Base-by-base conservation (phyloP, 1,140 invertebrate genomes). In the Drosophila subpulchrella region DNA sequence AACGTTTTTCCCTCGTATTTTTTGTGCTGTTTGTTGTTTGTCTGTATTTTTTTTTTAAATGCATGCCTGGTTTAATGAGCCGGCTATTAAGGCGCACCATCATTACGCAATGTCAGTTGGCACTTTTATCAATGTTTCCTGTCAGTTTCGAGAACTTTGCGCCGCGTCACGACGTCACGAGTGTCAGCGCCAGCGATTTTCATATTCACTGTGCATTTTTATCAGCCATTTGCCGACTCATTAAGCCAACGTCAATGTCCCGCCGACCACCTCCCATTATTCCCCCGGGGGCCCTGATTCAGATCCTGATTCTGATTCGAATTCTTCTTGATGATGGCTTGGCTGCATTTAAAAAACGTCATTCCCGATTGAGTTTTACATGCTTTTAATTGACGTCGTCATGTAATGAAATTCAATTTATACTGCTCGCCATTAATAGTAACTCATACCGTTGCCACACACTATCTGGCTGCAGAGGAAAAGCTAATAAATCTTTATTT, bases 361-460 rank as follows among this genome's bases (percentile, higher is more conserved):
- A 88, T 70, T 81, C 78, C 58, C 88, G 82, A 91, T 91, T 91
- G 80, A 88, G 78, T 90, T 90, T 90, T 91, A 91, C 90, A 91
- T 84, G 86, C 66, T 68, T 90, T 91, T 91, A 91, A 91, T 91
- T 91, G 90, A 91, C 83, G 82, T 82, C 75, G 77, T 77, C 90
- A 71, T 88, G 90, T 89, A 91, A 91, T 88, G 82, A 90, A 91
- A 91, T 90, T 91, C 83, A 90, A 91, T 91, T 91, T 81, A 88
- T 81, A 91, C 72, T 74, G 70, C 59, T 62, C 54, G 76, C 61
- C 77, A 75, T 90, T 86, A 83, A 86, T 90, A 90, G 84, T 89
- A 89, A 89, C 78, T 78, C 84, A 84, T 84, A 74, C 68, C 75
- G 80, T 81, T 70, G 56, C 39, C 38, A 12, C 51, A 50, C 38